Evolutionary conservation across 2,888 invertebrate genomes (phyloP).

Genomic region (Choristoneura rosaceana): DNA sequence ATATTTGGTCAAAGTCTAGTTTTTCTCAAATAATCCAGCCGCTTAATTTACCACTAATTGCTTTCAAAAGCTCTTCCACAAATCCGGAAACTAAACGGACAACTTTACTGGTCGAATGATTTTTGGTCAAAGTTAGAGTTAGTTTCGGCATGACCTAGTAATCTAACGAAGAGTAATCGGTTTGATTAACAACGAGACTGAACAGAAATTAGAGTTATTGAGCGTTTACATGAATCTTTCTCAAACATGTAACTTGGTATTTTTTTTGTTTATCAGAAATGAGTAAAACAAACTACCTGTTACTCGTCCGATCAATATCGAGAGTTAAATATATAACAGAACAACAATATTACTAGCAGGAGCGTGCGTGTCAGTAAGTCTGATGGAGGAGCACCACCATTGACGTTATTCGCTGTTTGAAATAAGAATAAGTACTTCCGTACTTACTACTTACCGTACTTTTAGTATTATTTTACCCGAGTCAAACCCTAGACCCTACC

Average conservation of each 20-base stretch:
- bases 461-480: too few species aligned
- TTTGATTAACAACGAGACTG: background rate
- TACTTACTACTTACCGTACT: too few species aligned
- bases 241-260: background rate
- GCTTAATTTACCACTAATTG: slow-evolving; percentile 7
- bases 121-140: slow-evolving; percentile 20
- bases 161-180: background rate
- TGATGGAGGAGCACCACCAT: too few species aligned
- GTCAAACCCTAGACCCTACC: too few species aligned
- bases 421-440: too few species aligned
- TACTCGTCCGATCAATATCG: background rate
- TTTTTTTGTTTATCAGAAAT: too few species aligned
- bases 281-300: background rate
- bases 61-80: slow-evolving; percentile 11
- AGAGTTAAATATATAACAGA: background rate
- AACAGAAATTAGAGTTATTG: background rate
- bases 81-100: slow-evolving; percentile 11
- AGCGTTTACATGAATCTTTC: background rate
- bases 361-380: too few species aligned
- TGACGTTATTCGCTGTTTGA: too few species aligned
- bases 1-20: background rate
- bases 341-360: too few species aligned
- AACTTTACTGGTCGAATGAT: slow-evolving; percentile 16
- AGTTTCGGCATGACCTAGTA: slow-evolving; percentile 7
- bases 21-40: background rate